phyloP scores from a whole-genome alignment of 1,140 invertebrate genomes.

The Procambarus clarkii region DNA sequence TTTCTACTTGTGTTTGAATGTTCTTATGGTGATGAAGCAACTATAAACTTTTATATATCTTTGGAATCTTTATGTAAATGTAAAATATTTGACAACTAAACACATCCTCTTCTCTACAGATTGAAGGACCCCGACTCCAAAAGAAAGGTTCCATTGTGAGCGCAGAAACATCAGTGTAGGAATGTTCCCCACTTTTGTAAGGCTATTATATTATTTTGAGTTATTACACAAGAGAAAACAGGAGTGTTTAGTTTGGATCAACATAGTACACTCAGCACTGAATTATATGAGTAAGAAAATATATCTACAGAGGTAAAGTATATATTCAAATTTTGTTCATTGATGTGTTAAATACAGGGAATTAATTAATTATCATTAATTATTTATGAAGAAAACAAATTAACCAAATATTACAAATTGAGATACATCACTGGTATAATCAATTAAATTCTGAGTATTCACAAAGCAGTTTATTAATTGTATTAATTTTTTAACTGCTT shows the following conservation, averaged over 20 bases:
- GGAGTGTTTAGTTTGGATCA: background rate
- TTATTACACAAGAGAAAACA: background rate
- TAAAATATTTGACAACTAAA: background rate
- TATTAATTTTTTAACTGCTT: too few relatives aligned
- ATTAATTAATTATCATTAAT: too few relatives aligned
- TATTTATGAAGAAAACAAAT: background rate
- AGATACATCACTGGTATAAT: too few relatives aligned
- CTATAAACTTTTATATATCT: too few relatives aligned
- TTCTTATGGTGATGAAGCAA: background rate
- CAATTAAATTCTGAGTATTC: too few relatives aligned
- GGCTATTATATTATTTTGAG: background rate
- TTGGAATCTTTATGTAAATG: background rate
- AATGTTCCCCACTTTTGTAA: background rate
- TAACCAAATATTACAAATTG: too few relatives aligned
- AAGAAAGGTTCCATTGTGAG: slow-evolving; percentile 61
- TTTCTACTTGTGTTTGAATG: background rate
- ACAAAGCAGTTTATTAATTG: too few relatives aligned
- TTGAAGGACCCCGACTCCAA: slow-evolving; percentile 47
- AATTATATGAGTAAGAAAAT: background rate
- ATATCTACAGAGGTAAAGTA: background rate
- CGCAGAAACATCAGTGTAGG: slow-evolving; percentile 55
- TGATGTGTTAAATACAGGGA: background rate
- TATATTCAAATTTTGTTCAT: background rate
- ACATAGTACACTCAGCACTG: background rate
- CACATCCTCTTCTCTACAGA: slow-evolving; percentile 14